These are phyloP conservation scores for Patagioenas fasciata DNA, from an alignment of 2,113 vertebrate species.

Conservation along the genomic window DNA sequence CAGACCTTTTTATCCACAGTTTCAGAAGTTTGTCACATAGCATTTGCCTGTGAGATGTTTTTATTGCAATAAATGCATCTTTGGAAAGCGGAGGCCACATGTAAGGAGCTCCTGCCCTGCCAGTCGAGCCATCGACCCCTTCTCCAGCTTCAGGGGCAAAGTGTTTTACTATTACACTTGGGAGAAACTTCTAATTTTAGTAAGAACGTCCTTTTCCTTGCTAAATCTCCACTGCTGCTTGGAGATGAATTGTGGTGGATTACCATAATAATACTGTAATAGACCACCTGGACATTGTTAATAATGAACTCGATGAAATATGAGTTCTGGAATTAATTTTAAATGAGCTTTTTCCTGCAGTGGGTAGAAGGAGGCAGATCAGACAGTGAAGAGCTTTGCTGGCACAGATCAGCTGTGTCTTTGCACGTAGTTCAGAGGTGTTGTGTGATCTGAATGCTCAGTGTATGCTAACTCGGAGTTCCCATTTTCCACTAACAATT, in stretches of 20 bases:
- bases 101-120: not conserved
- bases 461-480: not conserved
- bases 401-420: not conserved
- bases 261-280: not conserved
- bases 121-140: not conserved
- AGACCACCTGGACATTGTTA: not conserved
- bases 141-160: not conserved
- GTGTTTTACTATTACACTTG: not conserved
- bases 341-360: not conserved
- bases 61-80: not conserved
- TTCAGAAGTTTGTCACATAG: not conserved
- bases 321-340: not conserved
- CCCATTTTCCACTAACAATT: not conserved
- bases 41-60: not conserved
- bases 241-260: not conserved
- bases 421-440: not conserved
- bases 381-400: not conserved
- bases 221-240: not conserved
- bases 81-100: not conserved
- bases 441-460: not conserved
- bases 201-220: not conserved
- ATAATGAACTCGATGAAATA: not conserved
- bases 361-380: not conserved
- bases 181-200: not conserved
- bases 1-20: not conserved